phyloP scores from a whole-genome alignment of 64 coral and sea anemone genomes.

The Platygyra sinensis region DNA sequence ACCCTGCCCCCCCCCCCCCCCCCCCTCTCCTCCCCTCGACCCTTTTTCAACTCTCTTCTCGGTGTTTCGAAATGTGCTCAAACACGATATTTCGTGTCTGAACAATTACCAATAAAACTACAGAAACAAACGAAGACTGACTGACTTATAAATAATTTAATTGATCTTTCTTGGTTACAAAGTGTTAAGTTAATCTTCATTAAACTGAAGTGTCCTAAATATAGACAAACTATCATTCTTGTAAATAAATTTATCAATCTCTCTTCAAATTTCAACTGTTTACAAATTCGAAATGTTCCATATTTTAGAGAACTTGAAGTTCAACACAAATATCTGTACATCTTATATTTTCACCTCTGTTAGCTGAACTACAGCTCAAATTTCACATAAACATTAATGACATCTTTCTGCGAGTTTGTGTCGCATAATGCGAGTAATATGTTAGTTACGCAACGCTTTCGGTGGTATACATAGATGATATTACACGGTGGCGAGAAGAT shows the following conservation, averaged over 20 bases:
- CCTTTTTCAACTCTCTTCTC: no score
- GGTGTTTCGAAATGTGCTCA: no score
- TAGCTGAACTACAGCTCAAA: neutral
- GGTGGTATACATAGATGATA: no score
- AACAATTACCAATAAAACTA: no score
- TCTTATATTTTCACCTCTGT: neutral
- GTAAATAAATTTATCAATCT: constrained; percentile 26
- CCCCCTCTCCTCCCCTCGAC: no score
- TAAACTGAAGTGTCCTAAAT: constrained; percentile 18
- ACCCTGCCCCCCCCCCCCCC: no score
- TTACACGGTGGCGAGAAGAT: no score
- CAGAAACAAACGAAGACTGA: no score
- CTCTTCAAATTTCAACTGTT: neutral
- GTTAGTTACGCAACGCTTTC: no score
- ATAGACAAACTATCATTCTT: neutral
- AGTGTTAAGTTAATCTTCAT: neutral
- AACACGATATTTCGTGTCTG: no score
- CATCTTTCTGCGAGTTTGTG: neutral
- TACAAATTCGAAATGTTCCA: constrained; percentile 5
- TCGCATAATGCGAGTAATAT: neutral
- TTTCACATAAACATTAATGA: neutral
- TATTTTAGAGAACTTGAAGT: neutral
- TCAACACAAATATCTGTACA: neutral
- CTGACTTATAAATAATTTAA: constrained; percentile 21
- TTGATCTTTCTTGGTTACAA: neutral